Conservation (phyloP, 64 coral and sea anemone species). For the Exaiptasia diaphana region DNA sequence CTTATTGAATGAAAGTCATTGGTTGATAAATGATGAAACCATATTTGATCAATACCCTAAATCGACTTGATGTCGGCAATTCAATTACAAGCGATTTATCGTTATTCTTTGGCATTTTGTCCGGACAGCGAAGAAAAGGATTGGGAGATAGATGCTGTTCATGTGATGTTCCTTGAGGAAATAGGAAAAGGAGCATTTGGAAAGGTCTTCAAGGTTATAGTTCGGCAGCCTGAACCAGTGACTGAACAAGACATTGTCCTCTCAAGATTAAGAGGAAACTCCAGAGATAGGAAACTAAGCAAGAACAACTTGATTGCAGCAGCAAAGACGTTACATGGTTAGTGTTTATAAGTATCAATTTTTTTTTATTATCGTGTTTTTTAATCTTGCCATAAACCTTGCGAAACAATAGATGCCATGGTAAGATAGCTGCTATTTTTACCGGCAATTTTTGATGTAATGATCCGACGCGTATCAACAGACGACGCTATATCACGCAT, state of each 20-base stretch:
- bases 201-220: conserved; percentile 24
- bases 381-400: neutral
- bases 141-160: conserved; percentile 23
- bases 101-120: no score
- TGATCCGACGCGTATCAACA: no score
- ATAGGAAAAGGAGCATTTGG: conserved; percentile 50
- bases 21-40: no score
- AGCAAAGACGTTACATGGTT: neutral
- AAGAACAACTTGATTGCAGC: neutral
- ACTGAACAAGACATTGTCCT: neutral
- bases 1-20: no score
- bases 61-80: no score
- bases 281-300: neutral
- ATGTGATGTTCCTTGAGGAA: neutral
- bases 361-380: neutral
- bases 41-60: no score
- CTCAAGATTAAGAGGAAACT: neutral
- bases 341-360: no score
- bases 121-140: no score
- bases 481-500: no score
- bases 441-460: neutral
- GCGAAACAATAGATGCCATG: no score
- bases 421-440: neutral
- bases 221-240: neutral
- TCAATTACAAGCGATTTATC: no score